phyloP scores from a whole-genome alignment of 2,888 invertebrate species.

The Philereme vetulata region DNA sequence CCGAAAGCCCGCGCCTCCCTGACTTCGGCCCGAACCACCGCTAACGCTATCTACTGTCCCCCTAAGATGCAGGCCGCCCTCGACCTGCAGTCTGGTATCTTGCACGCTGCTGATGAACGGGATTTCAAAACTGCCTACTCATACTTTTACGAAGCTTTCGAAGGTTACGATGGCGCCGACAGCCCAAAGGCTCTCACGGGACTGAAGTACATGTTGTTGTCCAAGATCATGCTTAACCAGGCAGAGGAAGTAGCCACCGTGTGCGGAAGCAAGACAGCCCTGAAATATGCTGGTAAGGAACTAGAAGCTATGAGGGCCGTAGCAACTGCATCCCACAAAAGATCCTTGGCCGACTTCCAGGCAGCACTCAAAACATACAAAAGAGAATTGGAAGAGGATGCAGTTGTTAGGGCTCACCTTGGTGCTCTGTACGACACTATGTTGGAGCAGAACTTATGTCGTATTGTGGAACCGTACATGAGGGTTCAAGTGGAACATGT shows the following conservation, averaged over 20 bases:
- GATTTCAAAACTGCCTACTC: conserved; percentile 99
- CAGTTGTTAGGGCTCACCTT: conserved; percentile 98
- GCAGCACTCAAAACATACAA: conserved; percentile 93
- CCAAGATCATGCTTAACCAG: conserved; percentile 98
- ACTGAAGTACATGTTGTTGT: conserved; percentile 99
- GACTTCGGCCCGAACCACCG: conserved; percentile 99
- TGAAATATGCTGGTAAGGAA: conserved; percentile 97
- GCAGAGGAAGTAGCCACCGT: conserved; percentile 98
- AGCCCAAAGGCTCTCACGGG: conserved; percentile 95
- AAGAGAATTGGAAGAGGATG: conserved; percentile 96
- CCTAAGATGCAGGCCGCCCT: conserved; percentile 99
- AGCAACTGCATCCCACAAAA: conserved; percentile 97
- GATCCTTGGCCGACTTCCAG: conserved; percentile 98
- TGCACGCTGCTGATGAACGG: conserved; percentile 99
- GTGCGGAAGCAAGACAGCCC: conserved; percentile 97
- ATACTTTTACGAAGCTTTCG: conserved; percentile 99
- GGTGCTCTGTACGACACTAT: conserved; percentile 98
- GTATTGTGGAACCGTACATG: conserved; percentile 99
- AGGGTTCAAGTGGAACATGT: conserved; percentile 97
- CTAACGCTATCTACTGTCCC: conserved; percentile 99
- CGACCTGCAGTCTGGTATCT: conserved; percentile 98
- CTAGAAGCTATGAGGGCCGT: conserved; percentile 99
- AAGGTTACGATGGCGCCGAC: conserved; percentile 98
- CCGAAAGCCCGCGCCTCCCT: conserved; percentile 98
- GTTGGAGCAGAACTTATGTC: conserved; percentile 99